Base-by-base conservation (phyloP, 92 coral and sea anemone species). In the Porites lobata region DNA sequence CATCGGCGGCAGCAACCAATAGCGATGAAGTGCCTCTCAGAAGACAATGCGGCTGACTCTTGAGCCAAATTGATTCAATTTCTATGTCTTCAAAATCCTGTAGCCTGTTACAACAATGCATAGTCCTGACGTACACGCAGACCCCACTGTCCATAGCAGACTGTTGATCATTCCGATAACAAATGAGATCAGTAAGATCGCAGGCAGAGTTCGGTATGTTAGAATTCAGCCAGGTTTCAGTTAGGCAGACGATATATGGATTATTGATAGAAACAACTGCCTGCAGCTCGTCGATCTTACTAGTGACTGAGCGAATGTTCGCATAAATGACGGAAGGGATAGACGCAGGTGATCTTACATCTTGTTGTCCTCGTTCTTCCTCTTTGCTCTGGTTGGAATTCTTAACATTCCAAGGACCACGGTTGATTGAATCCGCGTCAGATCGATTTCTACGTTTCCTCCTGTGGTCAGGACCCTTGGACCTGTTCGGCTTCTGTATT, bases 121-220 rank as follows among this genome's bases (percentile, higher is more conserved):
- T 64, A 10, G 84, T 56, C 77, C 67, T 85, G 84, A 85, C 58
- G 83, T 85, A 85, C 83, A 76, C 84, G 78, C 89, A 85, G 71
- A 85, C 89, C 74, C 89, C 84, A 85, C 89, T 84, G 69, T 77
- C 85, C 76, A 24, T 76, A 64, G 84, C 81, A 66, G 57, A 85
- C 85, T 59, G 84, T 59, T 47, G 78, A 75, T 85, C 84, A 69
- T 82, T 82, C 65, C 78, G 86, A 82, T 66, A 69, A 82, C 78
- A 82, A 82, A 62, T 70, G 76, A 66, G 69, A 68, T 66, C 86
- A 66, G 86, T 32, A 65, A 65, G 70, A 65, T 65, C 32, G 70
- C 70, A 65, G 70, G 70, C 70, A 59, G 88, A 84, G 67, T 74
- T 53, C 89, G 83, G 83, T 65, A 85, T 85, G 71, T 85, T 38